Conservation (phyloP, 2,113 vertebrate genomes). For the Cervus canadensis region DNA sequence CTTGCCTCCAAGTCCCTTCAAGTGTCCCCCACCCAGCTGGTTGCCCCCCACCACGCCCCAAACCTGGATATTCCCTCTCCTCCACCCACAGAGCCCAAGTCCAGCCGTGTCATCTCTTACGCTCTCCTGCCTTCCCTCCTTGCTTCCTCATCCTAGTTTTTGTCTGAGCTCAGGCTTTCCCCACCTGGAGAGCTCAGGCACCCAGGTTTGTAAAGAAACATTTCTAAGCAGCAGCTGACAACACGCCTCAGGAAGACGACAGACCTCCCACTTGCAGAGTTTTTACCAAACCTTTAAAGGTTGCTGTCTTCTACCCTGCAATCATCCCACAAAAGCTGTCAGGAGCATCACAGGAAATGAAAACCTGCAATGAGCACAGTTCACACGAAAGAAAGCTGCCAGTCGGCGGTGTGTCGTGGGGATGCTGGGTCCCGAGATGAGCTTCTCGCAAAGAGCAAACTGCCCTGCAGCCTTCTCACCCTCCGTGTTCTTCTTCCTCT, state of each 20-base stretch:
- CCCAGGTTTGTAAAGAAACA: conserved; percentile 11
- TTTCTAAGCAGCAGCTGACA: neutral
- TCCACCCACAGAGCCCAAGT: neutral
- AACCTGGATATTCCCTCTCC: too few relatives aligned
- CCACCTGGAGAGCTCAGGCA: neutral
- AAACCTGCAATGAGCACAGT: conserved; percentile 57
- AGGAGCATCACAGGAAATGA: conserved; percentile 55
- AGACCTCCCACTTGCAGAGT: conserved; percentile 57
- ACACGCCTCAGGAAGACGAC: neutral
- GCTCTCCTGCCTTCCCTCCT: accelerated
- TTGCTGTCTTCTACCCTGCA: conserved; percentile 38
- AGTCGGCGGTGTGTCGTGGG: accelerated
- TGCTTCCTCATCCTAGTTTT: accelerated
- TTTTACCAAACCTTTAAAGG: conserved; percentile 65
- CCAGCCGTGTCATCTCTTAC: accelerated
- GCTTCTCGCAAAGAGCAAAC: accelerated
- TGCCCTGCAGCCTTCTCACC: accelerated
- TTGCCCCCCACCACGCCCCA: accelerated
- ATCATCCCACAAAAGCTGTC: conserved; percentile 55
- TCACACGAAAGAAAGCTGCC: conserved; percentile 43
- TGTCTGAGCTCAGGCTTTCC: too few relatives aligned
- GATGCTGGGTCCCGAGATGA: accelerated
- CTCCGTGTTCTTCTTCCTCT: neutral
- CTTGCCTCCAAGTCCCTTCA: neutral
- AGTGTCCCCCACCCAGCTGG: neutral